Evolutionary conservation across 2,888 invertebrate genomes (phyloP).

Genomic region (Zygaena filipendulae): DNA sequence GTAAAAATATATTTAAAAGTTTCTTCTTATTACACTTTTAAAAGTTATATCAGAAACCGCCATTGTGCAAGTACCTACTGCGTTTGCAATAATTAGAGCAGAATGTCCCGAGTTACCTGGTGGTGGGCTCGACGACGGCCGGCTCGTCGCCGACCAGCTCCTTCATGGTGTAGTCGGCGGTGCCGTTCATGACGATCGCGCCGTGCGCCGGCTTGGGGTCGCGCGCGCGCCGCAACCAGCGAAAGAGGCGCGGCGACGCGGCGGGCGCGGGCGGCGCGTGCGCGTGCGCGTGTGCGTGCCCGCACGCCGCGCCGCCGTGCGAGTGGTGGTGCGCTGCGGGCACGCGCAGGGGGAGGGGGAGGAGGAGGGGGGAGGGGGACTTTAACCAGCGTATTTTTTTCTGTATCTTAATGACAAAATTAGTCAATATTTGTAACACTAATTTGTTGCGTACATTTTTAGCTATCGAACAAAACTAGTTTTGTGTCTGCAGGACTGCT

Average conservation of each 20-base stretch:
- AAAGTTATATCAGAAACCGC: no score
- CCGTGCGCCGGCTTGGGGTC: constrained; percentile 38
- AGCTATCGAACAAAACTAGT: not conserved
- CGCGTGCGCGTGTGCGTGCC: constrained; percentile 33
- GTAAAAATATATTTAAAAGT: no score
- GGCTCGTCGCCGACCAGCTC: constrained; percentile 35
- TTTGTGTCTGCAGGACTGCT: not conserved
- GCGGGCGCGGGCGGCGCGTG: constrained; percentile 37
- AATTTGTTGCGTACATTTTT: no score
- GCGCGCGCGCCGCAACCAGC: constrained; percentile 29
- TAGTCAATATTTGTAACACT: no score
- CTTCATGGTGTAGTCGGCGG: constrained; percentile 54
- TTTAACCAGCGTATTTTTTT: no score
- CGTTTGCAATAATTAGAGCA: no score
- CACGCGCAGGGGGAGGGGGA: no score
- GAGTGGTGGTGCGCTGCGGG: constrained; percentile 51
- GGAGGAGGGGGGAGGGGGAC: not conserved
- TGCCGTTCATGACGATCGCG: constrained; percentile 41
- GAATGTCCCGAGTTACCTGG: no score
- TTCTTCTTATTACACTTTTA: no score
- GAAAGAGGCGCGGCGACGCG: constrained; percentile 23
- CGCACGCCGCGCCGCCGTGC: constrained; percentile 51
- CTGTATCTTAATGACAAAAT: no score
- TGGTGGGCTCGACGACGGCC: constrained; percentile 24
- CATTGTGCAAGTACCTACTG: no score